phyloP scores from a whole-genome alignment of 2,888 invertebrate species.

The Spicauda simplicius region DNA sequence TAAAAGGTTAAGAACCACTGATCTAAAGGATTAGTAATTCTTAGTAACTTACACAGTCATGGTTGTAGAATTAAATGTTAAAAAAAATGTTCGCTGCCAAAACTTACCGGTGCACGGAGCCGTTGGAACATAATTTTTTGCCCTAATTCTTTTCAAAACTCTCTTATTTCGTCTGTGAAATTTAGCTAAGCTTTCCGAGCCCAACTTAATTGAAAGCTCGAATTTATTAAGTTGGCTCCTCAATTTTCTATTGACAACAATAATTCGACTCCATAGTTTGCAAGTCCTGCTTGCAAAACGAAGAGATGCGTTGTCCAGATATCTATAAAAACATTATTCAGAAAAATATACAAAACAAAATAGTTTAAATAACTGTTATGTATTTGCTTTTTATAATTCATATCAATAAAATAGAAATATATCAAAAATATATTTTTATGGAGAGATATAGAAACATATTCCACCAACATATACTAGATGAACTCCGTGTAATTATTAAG shows the following conservation, averaged over 20 bases:
- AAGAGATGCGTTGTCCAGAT: constrained; percentile 63
- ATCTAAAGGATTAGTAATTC: too few species aligned
- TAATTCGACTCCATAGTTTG: constrained; percentile 65
- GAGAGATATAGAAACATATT: too few species aligned
- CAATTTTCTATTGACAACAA: constrained; percentile 57
- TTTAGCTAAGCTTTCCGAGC: constrained; percentile 61
- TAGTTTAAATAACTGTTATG: too few species aligned
- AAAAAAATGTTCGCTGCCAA: not conserved
- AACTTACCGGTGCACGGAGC: constrained; percentile 53
- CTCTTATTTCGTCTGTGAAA: constrained; percentile 58
- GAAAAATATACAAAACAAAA: not conserved
- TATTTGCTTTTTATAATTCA: too few species aligned
- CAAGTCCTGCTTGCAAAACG: constrained; percentile 54
- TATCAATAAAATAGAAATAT: too few species aligned
- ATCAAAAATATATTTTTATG: too few species aligned
- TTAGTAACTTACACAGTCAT: too few species aligned
- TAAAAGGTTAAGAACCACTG: too few species aligned
- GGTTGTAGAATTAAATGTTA: too few species aligned
- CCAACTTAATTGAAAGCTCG: constrained; percentile 60
- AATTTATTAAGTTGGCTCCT: constrained; percentile 62
- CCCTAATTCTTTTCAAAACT: constrained; percentile 48
- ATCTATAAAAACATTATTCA: constrained; percentile 50
- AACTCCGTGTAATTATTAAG: too few species aligned
- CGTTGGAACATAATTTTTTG: constrained; percentile 57
- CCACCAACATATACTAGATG: too few species aligned